Base-by-base conservation (phyloP, 2,113 vertebrate species). In the Corydoras maculifer region DNA sequence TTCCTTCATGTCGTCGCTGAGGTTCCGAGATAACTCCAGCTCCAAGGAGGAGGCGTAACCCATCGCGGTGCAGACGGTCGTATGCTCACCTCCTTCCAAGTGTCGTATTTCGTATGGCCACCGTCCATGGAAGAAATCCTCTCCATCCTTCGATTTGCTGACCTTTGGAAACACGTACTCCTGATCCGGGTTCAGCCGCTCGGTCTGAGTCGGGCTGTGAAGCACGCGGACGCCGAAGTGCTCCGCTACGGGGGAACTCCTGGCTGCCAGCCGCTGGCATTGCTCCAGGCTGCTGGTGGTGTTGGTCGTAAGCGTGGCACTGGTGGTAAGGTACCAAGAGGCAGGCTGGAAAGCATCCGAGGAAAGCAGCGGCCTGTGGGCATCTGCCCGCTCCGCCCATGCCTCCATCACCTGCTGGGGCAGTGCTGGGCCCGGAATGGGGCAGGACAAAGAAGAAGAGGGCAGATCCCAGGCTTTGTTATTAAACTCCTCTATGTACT, bases 1-100 rank as follows among this genome's bases (percentile, higher is more conserved):
- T 82, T 98, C 97, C 86, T 99, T 99, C 96, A 98, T 98, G 75
- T 99, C 95, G 0, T 98, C 96, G 0, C 96, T 98, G 92, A 98
- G 81, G 84, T 98, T 98, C 79, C 91, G 91, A 62, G 94, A 91
- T 79, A 98, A 87, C 82, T 96, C 92, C 49, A 98, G 84, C 83
- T 88, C 90, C 82, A 95, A 78, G 0, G 95, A 88, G 4, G 94
- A 89, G 25, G 93, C 78, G 64, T 91, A 96, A n/a, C 92, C 90
- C 65, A 95, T 85, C 0, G 94, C 85, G 76, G 92, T 82, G 78
- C 94, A 94, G 79, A 94, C 84, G 32, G 92, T 83, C 9, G 81
- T 50, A 85, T 78, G 50, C 80, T 87, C 79, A 10, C 76, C 85
- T 3, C 82, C 82, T 76, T 90, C 93, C 75, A 91, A 70, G 67